Evolutionary conservation across 2,888 invertebrate genomes (phyloP), one percentile per base, ranked within the genome.

Genomic region (Hirtodrosophila duncani): DNA sequence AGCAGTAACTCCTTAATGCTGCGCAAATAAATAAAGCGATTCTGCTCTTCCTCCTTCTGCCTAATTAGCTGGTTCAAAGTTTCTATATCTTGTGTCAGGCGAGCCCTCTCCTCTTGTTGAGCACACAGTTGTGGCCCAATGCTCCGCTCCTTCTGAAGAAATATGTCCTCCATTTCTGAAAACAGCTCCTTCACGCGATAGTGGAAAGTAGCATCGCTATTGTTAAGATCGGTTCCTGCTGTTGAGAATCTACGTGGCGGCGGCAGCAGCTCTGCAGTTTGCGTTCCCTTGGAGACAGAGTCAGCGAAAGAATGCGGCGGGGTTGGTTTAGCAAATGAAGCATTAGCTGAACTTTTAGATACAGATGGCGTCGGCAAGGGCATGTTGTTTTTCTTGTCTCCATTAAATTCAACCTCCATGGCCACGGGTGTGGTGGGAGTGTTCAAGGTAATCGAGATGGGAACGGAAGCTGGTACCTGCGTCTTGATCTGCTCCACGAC

Each of bases 11-110:
- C 94, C 87, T 96, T 95, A 2, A 95, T 89, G 84, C 94, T 94
- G 83, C 93, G 93, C 64, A 94, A 88, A 77, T 94, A 92, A 8
- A 95, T 85, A 42, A 96, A 91, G 52, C 93, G 92, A 83, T 95
- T 94, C 93, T 94, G 94, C 85, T 96, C 95, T 69, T 91, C 90
- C 87, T 96, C 96, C 84, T 95, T 95, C 78, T 92, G 91, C 71
- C 91, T 90, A 0, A 94, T 92, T 38, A 94, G 87, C 70, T 92
- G 93, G 60, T 92, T 89, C 52, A 95, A 86, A 0, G 92, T 91
- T 74, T 92, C 89, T 53, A 94, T 91, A 82, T 92, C 92, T 0
- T 89, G 86, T 2, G 91, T 86, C 3, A 93, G 87, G 69, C 91
- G 91, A 71, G 91, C 91, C 1, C 91, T 90, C 62, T 91, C 91